Evolutionary conservation across 1,140 invertebrate species (phyloP).

Genomic region (Acromyrmex echinatior): DNA sequence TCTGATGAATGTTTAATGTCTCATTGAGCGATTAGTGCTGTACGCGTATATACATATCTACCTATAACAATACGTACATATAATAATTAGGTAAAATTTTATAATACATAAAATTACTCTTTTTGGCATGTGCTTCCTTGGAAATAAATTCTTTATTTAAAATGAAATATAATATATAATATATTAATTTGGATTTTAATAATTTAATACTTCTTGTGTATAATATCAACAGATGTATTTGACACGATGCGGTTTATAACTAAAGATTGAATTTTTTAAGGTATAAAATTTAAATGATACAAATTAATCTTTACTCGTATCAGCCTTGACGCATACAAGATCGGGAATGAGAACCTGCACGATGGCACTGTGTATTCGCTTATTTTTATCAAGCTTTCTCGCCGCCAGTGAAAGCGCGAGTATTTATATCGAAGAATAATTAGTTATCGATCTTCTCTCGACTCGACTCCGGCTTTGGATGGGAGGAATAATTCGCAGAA

Average conservation of each 20-base stretch:
- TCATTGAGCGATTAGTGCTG: neutral
- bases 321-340: neutral
- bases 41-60: neutral
- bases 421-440: conserved; percentile 54
- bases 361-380: conserved; percentile 6
- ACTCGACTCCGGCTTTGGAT: neutral
- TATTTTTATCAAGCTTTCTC: conserved; percentile 60
- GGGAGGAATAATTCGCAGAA: conserved; percentile 29
- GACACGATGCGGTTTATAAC: too few species aligned
- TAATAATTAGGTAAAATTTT: neutral
- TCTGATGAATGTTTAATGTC: neutral
- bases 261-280: neutral
- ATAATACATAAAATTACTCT: neutral
- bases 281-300: neutral
- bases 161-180: too few species aligned
- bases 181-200: neutral
- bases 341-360: conserved; percentile 40
- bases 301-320: neutral
- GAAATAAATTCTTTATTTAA: neutral
- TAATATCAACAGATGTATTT: neutral
- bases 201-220: neutral
- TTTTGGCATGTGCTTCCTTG: neutral
- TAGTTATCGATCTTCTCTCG: conserved; percentile 47
- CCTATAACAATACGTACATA: neutral
- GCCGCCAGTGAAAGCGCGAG: conserved; percentile 51